Percentiles rank a stretch among this genome's conserved stretches.
These are phyloP conservation scores for Anniella stebbinsi DNA, from an alignment of 2,797 vertebrate genomes.

Conservation along the genomic window DNA sequence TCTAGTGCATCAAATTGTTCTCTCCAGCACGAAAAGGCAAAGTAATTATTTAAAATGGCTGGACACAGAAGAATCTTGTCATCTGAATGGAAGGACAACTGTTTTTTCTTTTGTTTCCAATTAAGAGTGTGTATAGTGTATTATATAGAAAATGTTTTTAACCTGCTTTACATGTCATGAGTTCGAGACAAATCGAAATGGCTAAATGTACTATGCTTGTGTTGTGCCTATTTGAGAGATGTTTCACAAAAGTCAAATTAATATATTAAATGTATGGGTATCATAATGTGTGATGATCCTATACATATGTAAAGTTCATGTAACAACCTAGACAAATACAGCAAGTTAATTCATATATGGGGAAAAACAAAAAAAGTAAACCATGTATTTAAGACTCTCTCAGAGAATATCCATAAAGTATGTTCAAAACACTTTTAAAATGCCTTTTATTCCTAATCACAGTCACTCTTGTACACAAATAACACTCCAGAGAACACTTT, in stretches of 20 bases:
- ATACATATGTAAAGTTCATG: not conserved
- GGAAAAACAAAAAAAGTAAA: not conserved
- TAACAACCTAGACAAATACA: not conserved
- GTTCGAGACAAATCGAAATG: slow-evolving; percentile 3
- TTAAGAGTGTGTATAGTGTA: not conserved
- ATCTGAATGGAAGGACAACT: accelerated
- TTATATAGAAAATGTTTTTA: slow-evolving; percentile 29
- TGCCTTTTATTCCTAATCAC: not conserved
- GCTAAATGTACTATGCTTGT: not conserved
- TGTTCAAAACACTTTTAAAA: not conserved
- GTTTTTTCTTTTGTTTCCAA: slow-evolving; percentile 8
- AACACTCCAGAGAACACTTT: not conserved
- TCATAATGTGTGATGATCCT: not conserved
- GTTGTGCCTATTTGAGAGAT: slow-evolving; percentile 25
- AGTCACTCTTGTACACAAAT: not conserved
- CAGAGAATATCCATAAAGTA: not conserved
- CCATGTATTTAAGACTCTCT: not conserved
- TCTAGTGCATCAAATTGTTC: slow-evolving; percentile 27
- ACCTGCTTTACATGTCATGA: not conserved
- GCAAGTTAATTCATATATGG: not conserved
- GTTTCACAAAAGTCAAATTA: not conserved
- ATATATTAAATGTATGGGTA: not conserved
- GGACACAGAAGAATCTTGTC: not conserved
- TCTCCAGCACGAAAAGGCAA: slow-evolving; percentile 42
- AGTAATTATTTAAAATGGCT: slow-evolving; percentile 35